Evolutionary conservation across 2,888 invertebrate genomes (phyloP).

Genomic region (Hyalella azteca): DNA sequence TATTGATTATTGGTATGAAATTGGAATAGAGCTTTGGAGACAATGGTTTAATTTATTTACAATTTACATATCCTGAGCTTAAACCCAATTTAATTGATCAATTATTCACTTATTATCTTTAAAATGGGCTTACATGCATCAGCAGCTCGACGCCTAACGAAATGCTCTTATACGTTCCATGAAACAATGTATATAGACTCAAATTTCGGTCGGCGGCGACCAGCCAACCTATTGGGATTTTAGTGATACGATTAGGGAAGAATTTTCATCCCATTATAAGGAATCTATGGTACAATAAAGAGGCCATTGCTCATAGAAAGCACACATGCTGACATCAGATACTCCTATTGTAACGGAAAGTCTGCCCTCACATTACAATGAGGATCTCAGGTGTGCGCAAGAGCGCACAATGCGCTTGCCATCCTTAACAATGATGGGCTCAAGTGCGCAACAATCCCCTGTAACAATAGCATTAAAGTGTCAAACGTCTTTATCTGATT

Average conservation of each 20-base stretch:
- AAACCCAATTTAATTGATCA: too few relatives aligned
- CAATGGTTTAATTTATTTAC: too few relatives aligned
- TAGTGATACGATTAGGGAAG: conserved; percentile 13
- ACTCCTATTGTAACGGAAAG: conserved; percentile 28
- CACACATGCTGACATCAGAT: conserved; percentile 34
- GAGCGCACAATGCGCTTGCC: conserved; percentile 25
- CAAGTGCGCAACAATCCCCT: conserved; percentile 16
- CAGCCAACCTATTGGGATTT: background rate
- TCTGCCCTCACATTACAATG: conserved; percentile 16
- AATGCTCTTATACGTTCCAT: too few relatives aligned
- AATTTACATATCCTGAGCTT: too few relatives aligned
- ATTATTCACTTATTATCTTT: too few relatives aligned
- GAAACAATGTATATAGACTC: too few relatives aligned
- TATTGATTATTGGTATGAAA: too few relatives aligned
- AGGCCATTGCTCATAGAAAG: conserved; percentile 5
- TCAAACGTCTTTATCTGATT: conserved; percentile 21
- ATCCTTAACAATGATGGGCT: conserved; percentile 28
- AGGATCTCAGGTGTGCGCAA: conserved; percentile 14
- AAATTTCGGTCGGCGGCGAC: background rate
- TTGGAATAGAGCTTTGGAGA: too few relatives aligned
- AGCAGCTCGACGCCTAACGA: too few relatives aligned
- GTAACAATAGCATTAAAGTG: conserved; percentile 6
- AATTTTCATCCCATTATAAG: conserved; percentile 31
- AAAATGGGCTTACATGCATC: too few relatives aligned
- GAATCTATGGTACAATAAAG: conserved; percentile 29